Percentiles rank a stretch among this genome's conserved stretches.
Conservation (phyloP, 1,140 invertebrate species). For the Pseudomyrmex sp. region DNA sequence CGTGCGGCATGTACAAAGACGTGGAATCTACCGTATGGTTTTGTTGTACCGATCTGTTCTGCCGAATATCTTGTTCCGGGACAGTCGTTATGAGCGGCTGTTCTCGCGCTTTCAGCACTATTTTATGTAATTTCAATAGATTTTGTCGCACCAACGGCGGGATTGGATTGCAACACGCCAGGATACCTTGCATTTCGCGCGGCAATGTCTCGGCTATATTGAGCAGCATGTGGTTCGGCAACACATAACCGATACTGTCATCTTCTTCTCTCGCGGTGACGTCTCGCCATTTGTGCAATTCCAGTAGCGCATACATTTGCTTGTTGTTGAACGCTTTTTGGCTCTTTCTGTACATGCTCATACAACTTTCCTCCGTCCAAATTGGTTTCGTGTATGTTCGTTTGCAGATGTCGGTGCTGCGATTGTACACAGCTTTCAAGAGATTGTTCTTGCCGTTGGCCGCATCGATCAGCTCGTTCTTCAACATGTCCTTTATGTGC, state of each 20-base stretch:
- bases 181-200: constrained; percentile 96
- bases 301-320: constrained; percentile 93
- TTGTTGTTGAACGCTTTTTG: constrained; percentile 93
- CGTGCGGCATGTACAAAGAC: constrained; percentile 89
- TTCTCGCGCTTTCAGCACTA: constrained; percentile 91
- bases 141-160: constrained; percentile 94
- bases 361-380: constrained; percentile 90
- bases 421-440: constrained; percentile 89
- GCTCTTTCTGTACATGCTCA: constrained; percentile 91
- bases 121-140: constrained; percentile 90
- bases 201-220: constrained; percentile 96
- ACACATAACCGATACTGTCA: constrained; percentile 95
- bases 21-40: constrained; percentile 84
- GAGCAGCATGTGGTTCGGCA: constrained; percentile 98
- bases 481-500: constrained; percentile 95
- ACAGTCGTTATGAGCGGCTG: constrained; percentile 88
- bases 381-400: constrained; percentile 93
- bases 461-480: constrained; percentile 90
- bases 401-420: constrained; percentile 91
- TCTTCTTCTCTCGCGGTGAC: constrained; percentile 93
- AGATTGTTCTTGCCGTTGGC: constrained; percentile 90
- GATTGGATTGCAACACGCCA: constrained; percentile 97
- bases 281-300: constrained; percentile 96
- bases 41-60: constrained; percentile 81
- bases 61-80: constrained; percentile 84